Percentiles rank a stretch among this genome's conserved stretches.
phyloP scores from a whole-genome alignment of 2,888 invertebrate species.

The Cabera pusaria region DNA sequence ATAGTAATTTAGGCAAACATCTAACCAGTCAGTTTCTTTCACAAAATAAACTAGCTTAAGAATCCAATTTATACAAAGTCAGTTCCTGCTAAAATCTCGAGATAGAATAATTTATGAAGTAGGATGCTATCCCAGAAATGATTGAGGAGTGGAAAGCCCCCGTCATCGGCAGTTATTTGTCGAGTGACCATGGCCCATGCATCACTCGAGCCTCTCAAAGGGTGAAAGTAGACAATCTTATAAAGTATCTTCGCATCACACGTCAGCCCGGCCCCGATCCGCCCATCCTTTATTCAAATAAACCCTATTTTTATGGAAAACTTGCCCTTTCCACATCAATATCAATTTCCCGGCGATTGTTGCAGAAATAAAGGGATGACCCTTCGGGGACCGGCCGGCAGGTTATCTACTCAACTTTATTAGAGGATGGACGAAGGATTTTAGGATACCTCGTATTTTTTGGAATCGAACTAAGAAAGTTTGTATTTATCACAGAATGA shows the following conservation, averaged over 20 bases:
- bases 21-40: no score
- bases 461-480: constrained; percentile 9
- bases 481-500: no score
- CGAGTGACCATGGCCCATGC: constrained; percentile 47
- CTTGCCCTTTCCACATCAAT: constrained; percentile 82
- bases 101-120: no score
- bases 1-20: no score
- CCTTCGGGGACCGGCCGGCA: constrained; percentile 72
- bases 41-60: no score
- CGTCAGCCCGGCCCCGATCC: constrained; percentile 65
- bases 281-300: constrained; percentile 83
- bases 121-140: no score
- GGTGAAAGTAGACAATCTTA: constrained; percentile 64
- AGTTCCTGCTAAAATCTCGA: no score
- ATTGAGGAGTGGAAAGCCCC: constrained; percentile 30
- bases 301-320: constrained; percentile 84
- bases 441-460: constrained; percentile 24
- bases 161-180: constrained; percentile 47
- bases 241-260: constrained; percentile 67
- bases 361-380: constrained; percentile 83
- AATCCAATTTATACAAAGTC: no score
- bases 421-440: constrained; percentile 59
- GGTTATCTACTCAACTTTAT: constrained; percentile 76
- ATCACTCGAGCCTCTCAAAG: constrained; percentile 47
- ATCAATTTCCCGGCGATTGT: constrained; percentile 83